Conservation (phyloP, 2,797 vertebrate species). For the Meda fulgida region DNA sequence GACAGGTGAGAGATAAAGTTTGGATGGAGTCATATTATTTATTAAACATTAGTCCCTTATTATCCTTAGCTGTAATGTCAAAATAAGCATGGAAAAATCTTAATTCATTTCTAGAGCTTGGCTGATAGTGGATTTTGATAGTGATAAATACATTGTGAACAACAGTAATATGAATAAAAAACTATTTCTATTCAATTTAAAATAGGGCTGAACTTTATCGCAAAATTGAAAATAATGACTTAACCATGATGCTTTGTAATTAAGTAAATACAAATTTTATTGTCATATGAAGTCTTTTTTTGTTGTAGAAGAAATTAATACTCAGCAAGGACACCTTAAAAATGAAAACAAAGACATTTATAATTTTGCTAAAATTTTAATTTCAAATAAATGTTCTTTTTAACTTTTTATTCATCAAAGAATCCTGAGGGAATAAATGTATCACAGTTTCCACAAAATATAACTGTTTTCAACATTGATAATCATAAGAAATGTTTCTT, state of each 20-base stretch:
- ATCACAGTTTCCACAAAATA: too few relatives aligned
- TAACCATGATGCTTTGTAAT: not conserved
- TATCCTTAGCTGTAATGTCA: not conserved
- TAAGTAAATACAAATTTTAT: not conserved
- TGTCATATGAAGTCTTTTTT: not conserved
- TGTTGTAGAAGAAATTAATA: not conserved
- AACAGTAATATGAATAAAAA: not conserved
- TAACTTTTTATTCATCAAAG: too few relatives aligned
- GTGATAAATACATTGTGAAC: not conserved
- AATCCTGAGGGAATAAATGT: too few relatives aligned
- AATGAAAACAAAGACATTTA: not conserved
- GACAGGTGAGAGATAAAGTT: slow-evolving; percentile 82
- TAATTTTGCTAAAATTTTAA: not conserved
- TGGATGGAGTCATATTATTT: not conserved
- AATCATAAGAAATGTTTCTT: too few relatives aligned
- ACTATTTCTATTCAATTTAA: not conserved
- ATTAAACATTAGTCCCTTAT: not conserved
- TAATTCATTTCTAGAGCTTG: not conserved
- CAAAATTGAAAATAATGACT: not conserved
- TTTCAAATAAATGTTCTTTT: not conserved
- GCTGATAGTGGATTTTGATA: not conserved
- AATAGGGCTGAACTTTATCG: not conserved
- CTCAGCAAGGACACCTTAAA: not conserved
- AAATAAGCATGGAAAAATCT: not conserved
- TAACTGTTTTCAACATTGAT: too few relatives aligned